Evolutionary conservation across 53 echinoderm and acorn worm genomes (phyloP), one percentile per base, ranked within the genome.

Genomic region (Echinometra lucunter): DNA sequence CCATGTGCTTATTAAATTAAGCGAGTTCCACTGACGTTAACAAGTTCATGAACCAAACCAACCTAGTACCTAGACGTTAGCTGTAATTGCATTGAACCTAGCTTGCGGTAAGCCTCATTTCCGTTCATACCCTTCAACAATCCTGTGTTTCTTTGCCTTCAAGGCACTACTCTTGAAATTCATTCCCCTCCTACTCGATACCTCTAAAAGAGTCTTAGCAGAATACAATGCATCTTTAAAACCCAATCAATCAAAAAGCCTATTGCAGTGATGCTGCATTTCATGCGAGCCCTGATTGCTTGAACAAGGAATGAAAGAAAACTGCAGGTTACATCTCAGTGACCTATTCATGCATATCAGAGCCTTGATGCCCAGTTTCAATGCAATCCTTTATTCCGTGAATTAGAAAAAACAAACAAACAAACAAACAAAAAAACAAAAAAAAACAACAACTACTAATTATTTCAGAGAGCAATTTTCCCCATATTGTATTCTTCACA

Each of bases 51-150:
- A 13, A 85, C 47, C 5, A 13, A n/a, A 85, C 85, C 53, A 37
- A 49, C 27, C 47, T 0, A 38, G 28, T n/a, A 85, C 49, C 49
- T 47, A 25, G 12, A 47, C 37, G 49, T 85, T 85, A 15, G 85
- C 28, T 85, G 49, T 85, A 85, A 85, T 85, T 85, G n/a, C 85
- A 85, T 85, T 85, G 49, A 85, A 85, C 85, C 85, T 85, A 28
- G 81, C 85, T 10, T 85, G 85, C 47, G 85, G 85, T 85, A 30
- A 85, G 85, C 85, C 85, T 85, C 49, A 85, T 85, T 85, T 85
- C 85, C 85, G 85, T 28, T 30, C 85, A 27, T 85, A 45, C 85
- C 49, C 85, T 85, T 85, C 47, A 85, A 47, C 28, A 49, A 49
- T n/a, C 30, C 28, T 49, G 23, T 85, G 85, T 85, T 85, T 85